A percentile compares a stretch with the other conserved stretches of the same genome.
Conservation (phyloP, 2,888 invertebrate species). For the Teleiodes luculella region DNA sequence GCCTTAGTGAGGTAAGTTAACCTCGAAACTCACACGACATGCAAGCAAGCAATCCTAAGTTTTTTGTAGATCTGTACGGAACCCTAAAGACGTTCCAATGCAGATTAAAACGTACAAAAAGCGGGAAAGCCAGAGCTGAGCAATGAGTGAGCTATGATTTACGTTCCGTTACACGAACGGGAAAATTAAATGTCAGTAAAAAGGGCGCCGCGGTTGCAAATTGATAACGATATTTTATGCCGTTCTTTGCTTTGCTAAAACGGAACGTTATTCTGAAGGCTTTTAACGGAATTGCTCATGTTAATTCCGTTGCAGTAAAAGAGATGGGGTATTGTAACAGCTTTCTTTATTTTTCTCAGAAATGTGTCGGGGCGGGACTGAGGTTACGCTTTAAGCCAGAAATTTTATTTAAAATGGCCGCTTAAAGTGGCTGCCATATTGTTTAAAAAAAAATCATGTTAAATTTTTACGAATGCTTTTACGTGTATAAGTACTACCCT, state of each 20-base stretch:
- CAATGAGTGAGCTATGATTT: slow-evolving; percentile 21
- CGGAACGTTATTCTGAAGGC: slow-evolving; percentile 3
- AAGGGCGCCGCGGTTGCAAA: slow-evolving; percentile 26
- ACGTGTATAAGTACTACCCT: too few species aligned
- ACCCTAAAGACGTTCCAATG: not conserved
- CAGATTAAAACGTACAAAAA: slow-evolving; percentile 4
- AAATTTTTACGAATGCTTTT: too few species aligned
- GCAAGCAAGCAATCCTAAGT: too few species aligned
- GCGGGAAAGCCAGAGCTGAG: not conserved
- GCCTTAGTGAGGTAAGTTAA: too few species aligned
- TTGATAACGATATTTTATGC: slow-evolving; percentile 28
- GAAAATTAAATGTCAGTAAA: slow-evolving; percentile 31
- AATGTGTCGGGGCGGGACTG: too few species aligned
- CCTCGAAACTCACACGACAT: too few species aligned
- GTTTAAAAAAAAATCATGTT: too few species aligned
- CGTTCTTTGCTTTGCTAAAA: slow-evolving; percentile 14
- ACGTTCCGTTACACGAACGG: slow-evolving; percentile 24
- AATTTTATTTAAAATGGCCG: too few species aligned
- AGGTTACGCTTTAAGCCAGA: too few species aligned
- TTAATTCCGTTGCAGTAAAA: not conserved
- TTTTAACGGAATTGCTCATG: slow-evolving; percentile 6
- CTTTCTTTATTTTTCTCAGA: not conserved
- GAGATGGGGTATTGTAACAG: not conserved
- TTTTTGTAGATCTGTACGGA: too few species aligned
- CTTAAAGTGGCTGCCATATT: too few species aligned